A percentile compares a stretch with the other conserved stretches of the same genome.
Conservation (phyloP, 2,888 invertebrate genomes). For the Platynereis dumerilii region DNA sequence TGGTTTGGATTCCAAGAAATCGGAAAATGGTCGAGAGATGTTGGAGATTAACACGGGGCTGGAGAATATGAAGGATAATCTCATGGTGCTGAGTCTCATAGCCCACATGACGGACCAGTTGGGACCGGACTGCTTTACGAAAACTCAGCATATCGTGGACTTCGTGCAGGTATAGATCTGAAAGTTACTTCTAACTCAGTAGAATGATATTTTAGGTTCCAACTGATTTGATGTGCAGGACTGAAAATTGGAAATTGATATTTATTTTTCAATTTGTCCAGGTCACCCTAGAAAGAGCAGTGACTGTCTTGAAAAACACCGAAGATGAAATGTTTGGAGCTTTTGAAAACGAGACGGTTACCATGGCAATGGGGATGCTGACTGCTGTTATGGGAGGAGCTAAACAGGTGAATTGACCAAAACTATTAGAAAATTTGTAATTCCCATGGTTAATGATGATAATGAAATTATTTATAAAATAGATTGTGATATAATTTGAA, state of each 20-base stretch:
- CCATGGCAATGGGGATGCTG: constrained; percentile 58
- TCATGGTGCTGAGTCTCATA: constrained; percentile 47
- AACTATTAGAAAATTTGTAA: too few species aligned
- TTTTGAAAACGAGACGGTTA: constrained; percentile 58
- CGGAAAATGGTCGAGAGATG: too few species aligned
- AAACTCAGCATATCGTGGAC: constrained; percentile 47
- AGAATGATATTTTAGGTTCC: too few species aligned
- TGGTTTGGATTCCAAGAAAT: too few species aligned
- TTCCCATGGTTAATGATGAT: too few species aligned
- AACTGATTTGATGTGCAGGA: too few species aligned
- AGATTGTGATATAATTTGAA: too few species aligned
- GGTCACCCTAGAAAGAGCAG: constrained; percentile 53
- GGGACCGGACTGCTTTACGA: constrained; percentile 49
- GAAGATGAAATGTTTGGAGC: constrained; percentile 41
- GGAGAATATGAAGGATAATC: constrained; percentile 17
- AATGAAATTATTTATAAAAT: neutral
- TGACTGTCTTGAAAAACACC: constrained; percentile 46
- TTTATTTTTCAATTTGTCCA: constrained; percentile 24
- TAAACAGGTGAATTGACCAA: constrained; percentile 48
- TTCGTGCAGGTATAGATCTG: constrained; percentile 57
- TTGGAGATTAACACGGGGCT: too few species aligned
- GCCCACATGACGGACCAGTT: constrained; percentile 51
- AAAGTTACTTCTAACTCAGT: too few species aligned
- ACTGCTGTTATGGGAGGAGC: constrained; percentile 54
- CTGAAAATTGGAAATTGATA: too few species aligned